Evolutionary conservation across 2,113 vertebrate genomes (phyloP).

Genomic region (Pionites leucogaster): DNA sequence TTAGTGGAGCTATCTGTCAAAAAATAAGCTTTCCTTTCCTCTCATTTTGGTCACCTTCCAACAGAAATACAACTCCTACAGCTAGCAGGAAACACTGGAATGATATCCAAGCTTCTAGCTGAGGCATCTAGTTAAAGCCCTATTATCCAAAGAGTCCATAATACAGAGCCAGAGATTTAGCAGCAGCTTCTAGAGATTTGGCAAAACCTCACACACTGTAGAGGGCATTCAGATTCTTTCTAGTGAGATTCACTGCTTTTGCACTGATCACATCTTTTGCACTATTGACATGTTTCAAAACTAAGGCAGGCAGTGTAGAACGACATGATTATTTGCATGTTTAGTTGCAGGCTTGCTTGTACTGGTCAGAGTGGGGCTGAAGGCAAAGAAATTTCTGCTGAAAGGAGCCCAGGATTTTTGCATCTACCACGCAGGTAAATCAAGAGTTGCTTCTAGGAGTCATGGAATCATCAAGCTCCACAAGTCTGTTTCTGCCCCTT

Average conservation of each 20-base stretch:
- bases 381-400: not conserved
- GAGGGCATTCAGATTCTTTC: not conserved
- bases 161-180: slow-evolving; percentile 26
- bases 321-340: rapidly evolving
- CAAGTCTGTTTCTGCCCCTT: not conserved
- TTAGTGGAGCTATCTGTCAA: not conserved
- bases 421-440: not conserved
- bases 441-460: not conserved
- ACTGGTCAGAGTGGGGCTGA: not conserved
- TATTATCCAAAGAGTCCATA: not conserved
- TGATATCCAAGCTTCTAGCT: slow-evolving; percentile 22
- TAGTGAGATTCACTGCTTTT: not conserved
- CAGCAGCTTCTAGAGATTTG: slow-evolving; percentile 43
- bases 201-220: not conserved
- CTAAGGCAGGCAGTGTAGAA: not conserved
- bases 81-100: slow-evolving; percentile 36
- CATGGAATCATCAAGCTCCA: not conserved
- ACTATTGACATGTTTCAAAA: not conserved
- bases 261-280: not conserved
- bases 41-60: not conserved
- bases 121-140: slow-evolving; percentile 34
- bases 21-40: slow-evolving; percentile 41
- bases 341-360: rapidly evolving
- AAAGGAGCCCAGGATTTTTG: not conserved
- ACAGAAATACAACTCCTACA: slow-evolving; percentile 52